Evolutionary conservation across 2,888 invertebrate species (phyloP), one percentile per base, ranked within the genome.

Genomic region (Habrosyne pyritoides): DNA sequence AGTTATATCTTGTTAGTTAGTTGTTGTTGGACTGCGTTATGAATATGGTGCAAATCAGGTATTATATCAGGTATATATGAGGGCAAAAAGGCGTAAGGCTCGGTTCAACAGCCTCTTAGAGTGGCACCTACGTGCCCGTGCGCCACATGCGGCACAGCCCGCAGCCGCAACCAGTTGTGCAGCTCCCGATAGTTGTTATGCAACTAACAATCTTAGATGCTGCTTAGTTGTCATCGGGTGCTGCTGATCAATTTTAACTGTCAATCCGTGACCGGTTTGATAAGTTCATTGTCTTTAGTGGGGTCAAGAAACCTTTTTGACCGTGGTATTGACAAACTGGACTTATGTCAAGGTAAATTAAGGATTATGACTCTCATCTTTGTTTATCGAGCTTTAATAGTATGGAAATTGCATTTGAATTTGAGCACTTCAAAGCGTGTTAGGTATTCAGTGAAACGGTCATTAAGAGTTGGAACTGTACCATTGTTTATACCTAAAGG

Each of bases 281-380:
- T 69, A 81, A 82, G 89, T 84, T 89, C 88, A 83, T 77, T 83
- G 87, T 85, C 84, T 82, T 67, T 57, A 21, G 21, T 63, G 61
- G 78, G 86, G 83, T 84, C 83, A 72, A 69, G 71, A 83, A 85
- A 81, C 87, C 71, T 76, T 77, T 74, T 75, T 73, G 73, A 76
- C 66, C 72, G 64, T 64, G 58, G 64, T 68, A 58, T 68, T 66
- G 36, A 49, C 24, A 57, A 75, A 72, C 64, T 73, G 63, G 66
- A 66, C 66, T 72, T 69, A 54, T 63, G 65, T 66, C 67, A 71
- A 71, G 74, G 73, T 63, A 64, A 72, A 70, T 69, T 59, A 61
- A 63, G 48, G 53, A 21, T 51, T 53, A 63, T 59, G 53, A 75
- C 79, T 77, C 56, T 80, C 77, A 74, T 77, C 79, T 75, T 81